These are phyloP conservation scores for Salarias fasciatus DNA, from an alignment of 2,797 vertebrate species.

Conservation along the genomic window DNA sequence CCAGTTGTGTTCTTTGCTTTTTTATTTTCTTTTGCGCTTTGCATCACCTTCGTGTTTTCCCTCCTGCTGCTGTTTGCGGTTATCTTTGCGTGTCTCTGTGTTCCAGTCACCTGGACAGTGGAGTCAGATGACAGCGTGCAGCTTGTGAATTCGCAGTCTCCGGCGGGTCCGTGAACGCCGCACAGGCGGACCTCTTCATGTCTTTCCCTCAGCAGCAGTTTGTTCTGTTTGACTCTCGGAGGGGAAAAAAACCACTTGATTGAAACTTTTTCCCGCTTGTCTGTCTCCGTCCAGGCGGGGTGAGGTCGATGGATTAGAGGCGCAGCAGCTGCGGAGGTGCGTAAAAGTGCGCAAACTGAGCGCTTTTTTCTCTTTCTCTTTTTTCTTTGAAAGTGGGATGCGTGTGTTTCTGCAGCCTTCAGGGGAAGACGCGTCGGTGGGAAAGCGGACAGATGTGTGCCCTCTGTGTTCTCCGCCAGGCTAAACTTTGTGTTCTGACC, in stretches of 20 bases:
- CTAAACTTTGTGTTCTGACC: too few species aligned
- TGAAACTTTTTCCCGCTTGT: too few species aligned
- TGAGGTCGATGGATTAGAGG: conserved; percentile 45
- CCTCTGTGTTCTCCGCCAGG: conserved; percentile 31
- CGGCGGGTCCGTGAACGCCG: conserved; percentile 42
- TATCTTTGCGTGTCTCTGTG: background rate
- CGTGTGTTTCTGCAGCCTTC: background rate
- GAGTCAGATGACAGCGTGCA: background rate
- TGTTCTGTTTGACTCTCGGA: conserved; percentile 13
- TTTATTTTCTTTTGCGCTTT: background rate
- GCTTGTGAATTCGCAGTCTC: background rate
- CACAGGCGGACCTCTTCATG: conserved; percentile 36
- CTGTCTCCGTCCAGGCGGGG: too few species aligned
- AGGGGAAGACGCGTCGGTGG: conserved; percentile 9
- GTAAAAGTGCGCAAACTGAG: background rate
- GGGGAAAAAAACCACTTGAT: background rate
- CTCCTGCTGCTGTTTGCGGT: too few species aligned
- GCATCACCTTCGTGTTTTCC: background rate
- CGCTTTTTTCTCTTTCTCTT: too few species aligned
- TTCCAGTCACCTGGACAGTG: background rate
- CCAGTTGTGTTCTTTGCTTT: too few species aligned
- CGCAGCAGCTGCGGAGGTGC: conserved; percentile 31
- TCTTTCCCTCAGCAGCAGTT: background rate
- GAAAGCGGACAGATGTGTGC: conserved; percentile 44
- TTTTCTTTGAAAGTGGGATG: too few species aligned